Evolutionary conservation across 2,113 vertebrate genomes (phyloP).

Genomic region (Siphamia tubifer): DNA sequence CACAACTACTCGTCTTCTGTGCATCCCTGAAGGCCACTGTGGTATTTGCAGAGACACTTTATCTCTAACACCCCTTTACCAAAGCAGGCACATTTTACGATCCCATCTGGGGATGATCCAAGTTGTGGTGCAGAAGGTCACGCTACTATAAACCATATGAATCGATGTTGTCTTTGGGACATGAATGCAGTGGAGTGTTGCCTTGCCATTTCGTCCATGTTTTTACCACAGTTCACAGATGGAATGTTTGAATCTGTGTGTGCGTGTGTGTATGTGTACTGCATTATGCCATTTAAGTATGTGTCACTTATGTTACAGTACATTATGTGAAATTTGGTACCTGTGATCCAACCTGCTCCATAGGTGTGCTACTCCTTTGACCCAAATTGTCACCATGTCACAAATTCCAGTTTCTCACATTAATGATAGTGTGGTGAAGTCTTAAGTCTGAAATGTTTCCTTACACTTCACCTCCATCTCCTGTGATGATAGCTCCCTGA

Average conservation of each 20-base stretch:
- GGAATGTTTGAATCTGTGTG: neutral
- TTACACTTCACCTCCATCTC: neutral
- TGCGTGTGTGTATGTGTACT: too few species aligned
- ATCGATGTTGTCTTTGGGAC: neutral
- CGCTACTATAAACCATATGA: neutral
- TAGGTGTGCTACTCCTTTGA: neutral
- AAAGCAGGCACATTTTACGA: neutral
- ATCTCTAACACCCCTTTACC: neutral
- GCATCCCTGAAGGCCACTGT: neutral
- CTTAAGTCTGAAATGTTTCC: neutral
- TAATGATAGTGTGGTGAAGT: neutral
- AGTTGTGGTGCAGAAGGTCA: neutral
- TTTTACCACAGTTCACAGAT: neutral
- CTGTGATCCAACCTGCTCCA: neutral
- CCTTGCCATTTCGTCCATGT: neutral
- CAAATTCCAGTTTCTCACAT: neutral
- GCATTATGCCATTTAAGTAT: neutral
- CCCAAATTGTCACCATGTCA: neutral
- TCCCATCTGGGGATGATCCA: neutral
- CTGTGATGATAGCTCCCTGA: neutral
- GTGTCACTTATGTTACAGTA: neutral
- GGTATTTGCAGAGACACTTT: neutral
- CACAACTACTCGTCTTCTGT: too few species aligned
- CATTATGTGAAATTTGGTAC: neutral
- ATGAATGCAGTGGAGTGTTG: neutral